Conservation (phyloP, 2,888 invertebrate genomes). For the Parnassius smintheus region DNA sequence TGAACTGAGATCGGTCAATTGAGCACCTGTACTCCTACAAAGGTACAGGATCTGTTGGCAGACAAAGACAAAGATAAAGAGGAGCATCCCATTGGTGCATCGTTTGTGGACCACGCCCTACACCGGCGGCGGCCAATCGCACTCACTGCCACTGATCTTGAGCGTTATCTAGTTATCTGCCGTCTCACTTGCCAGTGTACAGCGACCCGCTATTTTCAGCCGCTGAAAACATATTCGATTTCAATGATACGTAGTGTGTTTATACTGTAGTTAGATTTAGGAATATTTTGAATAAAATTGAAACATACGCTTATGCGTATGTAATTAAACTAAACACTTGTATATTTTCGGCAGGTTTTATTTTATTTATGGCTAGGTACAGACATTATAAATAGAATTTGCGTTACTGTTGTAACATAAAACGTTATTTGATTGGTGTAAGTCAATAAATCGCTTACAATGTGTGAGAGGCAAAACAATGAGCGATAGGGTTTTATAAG, state of each 20-base stretch:
- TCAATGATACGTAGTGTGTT: background rate
- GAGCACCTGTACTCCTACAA: constrained; percentile 34
- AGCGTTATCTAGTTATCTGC: constrained; percentile 80
- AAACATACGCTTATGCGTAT: too few relatives aligned
- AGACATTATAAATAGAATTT: too few relatives aligned
- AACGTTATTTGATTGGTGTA: too few relatives aligned
- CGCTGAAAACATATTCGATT: constrained; percentile 33
- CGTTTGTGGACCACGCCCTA: constrained; percentile 76
- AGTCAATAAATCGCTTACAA: too few relatives aligned
- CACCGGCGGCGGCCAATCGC: constrained; percentile 62
- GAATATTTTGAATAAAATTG: too few relatives aligned
- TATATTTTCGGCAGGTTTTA: too few relatives aligned
- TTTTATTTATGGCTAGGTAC: too few relatives aligned
- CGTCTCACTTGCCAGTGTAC: constrained; percentile 70
- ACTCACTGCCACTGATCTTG: constrained; percentile 76
- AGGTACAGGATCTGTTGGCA: constrained; percentile 70
- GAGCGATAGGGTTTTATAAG: background rate
- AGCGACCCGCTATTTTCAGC: constrained; percentile 65
- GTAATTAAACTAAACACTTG: too few relatives aligned
- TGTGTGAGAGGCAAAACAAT: background rate
- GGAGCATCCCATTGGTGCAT: constrained; percentile 82
- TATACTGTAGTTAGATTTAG: constrained; percentile 1
- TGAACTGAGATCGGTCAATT: constrained; percentile 8
- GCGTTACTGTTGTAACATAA: too few relatives aligned
- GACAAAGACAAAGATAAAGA: constrained; percentile 81